phyloP scores from a whole-genome alignment of 2,888 invertebrate genomes.

The Norana najaformis region DNA sequence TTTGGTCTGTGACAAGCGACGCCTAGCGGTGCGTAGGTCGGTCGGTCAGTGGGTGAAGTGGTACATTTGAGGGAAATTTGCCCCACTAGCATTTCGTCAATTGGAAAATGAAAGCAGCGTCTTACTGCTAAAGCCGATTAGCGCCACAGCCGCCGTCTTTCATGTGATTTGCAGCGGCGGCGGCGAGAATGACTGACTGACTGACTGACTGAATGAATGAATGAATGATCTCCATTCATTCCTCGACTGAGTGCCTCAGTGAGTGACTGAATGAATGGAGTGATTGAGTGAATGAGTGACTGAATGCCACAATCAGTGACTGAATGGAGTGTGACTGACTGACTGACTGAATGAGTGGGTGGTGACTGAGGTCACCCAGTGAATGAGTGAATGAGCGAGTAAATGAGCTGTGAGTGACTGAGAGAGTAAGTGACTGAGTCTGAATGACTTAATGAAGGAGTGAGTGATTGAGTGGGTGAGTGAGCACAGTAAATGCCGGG shows the following conservation, averaged over 20 bases:
- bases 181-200: background rate
- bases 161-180: background rate
- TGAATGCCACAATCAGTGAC: too few relatives aligned
- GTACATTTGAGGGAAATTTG: background rate
- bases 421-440: background rate
- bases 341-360: background rate
- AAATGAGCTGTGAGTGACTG: background rate
- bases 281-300: background rate
- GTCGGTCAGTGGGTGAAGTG: background rate
- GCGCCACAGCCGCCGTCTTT: background rate
- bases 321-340: background rate
- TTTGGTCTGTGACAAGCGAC: background rate
- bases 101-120: background rate
- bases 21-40: too few relatives aligned
- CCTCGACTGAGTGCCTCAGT: too few relatives aligned
- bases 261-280: background rate
- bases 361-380: too few relatives aligned
- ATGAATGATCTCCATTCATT: too few relatives aligned
- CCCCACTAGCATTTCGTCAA: background rate
- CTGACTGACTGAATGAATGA: background rate
- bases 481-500: background rate
- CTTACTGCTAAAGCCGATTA: constrained; percentile 3
- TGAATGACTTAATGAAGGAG: background rate
- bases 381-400: too few relatives aligned
- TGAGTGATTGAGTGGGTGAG: background rate